Evolutionary conservation across 2,888 invertebrate species (phyloP), one percentile per base, ranked within the genome.

Genomic region (Tachina grossa): DNA sequence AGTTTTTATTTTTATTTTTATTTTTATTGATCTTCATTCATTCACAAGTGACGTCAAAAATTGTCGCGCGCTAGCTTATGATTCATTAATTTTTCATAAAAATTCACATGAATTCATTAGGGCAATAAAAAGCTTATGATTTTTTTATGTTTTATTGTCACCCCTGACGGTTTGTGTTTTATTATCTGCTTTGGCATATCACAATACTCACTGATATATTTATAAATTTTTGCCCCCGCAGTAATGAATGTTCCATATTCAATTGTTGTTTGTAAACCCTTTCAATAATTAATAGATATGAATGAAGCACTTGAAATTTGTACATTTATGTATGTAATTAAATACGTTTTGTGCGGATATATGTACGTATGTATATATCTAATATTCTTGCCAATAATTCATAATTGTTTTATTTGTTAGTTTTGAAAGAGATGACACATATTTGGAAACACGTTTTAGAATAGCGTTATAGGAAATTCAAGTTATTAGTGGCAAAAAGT

Each of bases 1-100:
- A 31, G 1, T 6, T 31, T 31, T 31, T 0, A 31, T 31, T 31
- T 31, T 31, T 31, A 31, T 31, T 31, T 3, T n/a, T 31, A 49
- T n/a, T 22, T 71, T 69, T 63, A 45, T 63, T 63, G 14, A 65
- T 66, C 66, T 63, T n/a, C n/a, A 77, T 77, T 78, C 51, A 59
- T 78, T 65, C n/a, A 65, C 55, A 55, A 22, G 51, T 84, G 77
- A 84, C 85, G 85, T 85, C 81, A 85, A 82, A 76, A 68, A 39
- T 63, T 81, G 72, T 66, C 72, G 85, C 68, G 76, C 68, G 83
- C 85, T 76, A 76, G 14, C 9, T 1, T 9, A 66, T 85, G 79
- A 80, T 72, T 83, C 85, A 85, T 75, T 72, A 47, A 55, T 22
- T 45, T 68, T 31, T 61, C 51, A 47, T 47, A n/a, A 53, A 55